A percentile compares a stretch with the other conserved stretches of the same genome.
phyloP scores from a whole-genome alignment of 2,888 invertebrate species.

The Caradrina kadenii region DNA sequence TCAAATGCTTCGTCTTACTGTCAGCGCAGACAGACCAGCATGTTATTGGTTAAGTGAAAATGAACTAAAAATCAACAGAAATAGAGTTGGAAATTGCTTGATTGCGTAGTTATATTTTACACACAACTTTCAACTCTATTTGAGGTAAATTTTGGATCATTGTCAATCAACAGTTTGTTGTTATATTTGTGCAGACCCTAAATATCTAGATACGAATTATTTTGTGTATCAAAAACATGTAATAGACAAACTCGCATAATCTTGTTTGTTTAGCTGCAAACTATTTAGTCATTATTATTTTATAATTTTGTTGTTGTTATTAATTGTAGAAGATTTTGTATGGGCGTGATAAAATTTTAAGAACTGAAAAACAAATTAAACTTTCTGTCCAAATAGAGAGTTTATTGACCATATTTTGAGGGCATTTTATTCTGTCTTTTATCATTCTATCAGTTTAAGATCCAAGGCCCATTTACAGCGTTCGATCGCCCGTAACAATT shows the following conservation, averaged over 20 bases:
- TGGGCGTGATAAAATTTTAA: constrained; percentile 14
- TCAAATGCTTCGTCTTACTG: constrained; percentile 1
- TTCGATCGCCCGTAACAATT: neutral
- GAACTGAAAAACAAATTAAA: neutral
- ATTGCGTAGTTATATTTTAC: neutral
- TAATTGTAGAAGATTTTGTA: constrained; percentile 22
- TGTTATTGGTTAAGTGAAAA: neutral
- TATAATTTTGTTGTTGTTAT: constrained; percentile 51
- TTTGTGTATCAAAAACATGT: constrained; percentile 32
- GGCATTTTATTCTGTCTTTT: too few relatives aligned
- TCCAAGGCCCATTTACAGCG: neutral
- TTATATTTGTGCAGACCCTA: neutral
- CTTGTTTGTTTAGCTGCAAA: constrained; percentile 43
- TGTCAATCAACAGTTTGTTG: neutral
- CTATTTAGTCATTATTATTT: constrained; percentile 45
- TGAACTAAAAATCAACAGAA: neutral
- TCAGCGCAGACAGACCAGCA: neutral
- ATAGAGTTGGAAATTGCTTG: neutral
- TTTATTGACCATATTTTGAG: neutral
- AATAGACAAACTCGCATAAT: constrained; percentile 53
- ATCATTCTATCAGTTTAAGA: too few relatives aligned
- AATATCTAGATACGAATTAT: constrained; percentile 18
- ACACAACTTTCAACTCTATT: neutral
- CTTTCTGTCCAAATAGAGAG: neutral
- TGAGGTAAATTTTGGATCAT: neutral